Conservation (phyloP, 2,113 vertebrate species). For the Dasypus novemcinctus region DNA sequence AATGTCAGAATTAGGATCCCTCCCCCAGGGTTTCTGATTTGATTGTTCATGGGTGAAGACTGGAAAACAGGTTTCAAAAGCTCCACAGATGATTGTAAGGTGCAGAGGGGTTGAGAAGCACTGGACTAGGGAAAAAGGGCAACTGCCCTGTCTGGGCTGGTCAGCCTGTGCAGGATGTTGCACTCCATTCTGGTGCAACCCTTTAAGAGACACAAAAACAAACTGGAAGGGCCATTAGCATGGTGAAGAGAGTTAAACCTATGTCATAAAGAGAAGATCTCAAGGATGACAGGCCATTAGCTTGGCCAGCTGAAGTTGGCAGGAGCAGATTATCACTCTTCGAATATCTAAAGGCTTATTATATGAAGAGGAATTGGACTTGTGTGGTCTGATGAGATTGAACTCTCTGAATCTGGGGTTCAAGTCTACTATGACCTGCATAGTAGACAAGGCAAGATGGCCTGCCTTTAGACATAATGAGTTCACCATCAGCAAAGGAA, state of each 20-base stretch:
- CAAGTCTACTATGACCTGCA: background rate
- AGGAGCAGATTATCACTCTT: background rate
- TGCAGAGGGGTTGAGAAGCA: background rate
- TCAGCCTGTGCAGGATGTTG: fast-evolving
- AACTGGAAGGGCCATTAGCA: fast-evolving
- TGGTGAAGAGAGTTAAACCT: background rate
- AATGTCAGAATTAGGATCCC: background rate
- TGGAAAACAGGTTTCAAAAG: background rate
- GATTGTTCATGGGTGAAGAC: background rate
- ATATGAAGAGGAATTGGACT: background rate
- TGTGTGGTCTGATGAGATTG: background rate
- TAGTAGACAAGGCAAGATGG: background rate
- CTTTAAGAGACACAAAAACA: background rate
- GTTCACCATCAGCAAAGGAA: background rate
- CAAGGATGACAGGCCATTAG: background rate
- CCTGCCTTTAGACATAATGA: background rate
- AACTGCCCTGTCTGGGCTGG: background rate
- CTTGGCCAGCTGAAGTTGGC: background rate
- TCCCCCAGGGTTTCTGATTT: background rate
- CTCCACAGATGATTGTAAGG: background rate
- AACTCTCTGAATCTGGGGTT: background rate
- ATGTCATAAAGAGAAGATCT: background rate
- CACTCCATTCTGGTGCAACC: background rate
- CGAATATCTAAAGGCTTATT: background rate
- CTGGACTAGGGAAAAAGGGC: background rate